Conservation (phyloP, 2,113 vertebrate species). For the Australoheros scitulus region DNA sequence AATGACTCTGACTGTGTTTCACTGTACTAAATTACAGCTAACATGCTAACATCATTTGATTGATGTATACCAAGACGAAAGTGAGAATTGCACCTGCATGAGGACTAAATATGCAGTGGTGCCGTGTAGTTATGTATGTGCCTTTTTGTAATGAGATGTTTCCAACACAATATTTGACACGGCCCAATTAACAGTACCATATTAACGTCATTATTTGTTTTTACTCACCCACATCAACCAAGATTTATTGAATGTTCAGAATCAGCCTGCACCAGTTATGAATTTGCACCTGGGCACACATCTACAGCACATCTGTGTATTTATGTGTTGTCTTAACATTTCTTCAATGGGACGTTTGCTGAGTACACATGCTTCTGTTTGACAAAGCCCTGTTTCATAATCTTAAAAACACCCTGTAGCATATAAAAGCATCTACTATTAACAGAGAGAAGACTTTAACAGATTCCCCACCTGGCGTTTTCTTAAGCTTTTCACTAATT, state of each 20-base stretch:
- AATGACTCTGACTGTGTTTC: background rate
- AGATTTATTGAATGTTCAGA: background rate
- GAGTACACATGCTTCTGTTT: slow-evolving; percentile 32
- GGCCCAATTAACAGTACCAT: background rate
- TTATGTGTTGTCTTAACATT: slow-evolving; percentile 39
- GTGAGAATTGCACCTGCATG: background rate
- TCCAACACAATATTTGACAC: background rate
- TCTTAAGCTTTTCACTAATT: background rate
- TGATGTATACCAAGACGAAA: background rate
- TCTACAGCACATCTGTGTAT: slow-evolving; percentile 4
- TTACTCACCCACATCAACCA: background rate
- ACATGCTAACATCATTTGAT: background rate
- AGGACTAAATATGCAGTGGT: background rate
- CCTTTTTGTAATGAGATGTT: background rate
- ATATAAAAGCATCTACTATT: background rate
- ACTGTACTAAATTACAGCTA: background rate
- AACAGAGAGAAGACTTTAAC: background rate
- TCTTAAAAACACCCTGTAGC: background rate
- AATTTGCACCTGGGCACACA: slow-evolving; percentile 55
- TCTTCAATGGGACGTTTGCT: slow-evolving; percentile 30
- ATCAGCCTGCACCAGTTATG: background rate
- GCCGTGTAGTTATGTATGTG: background rate
- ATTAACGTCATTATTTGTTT: background rate
- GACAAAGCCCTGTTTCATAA: slow-evolving; percentile 19
- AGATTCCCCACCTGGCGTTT: background rate